Percentiles rank a stretch among this genome's conserved stretches.
Conservation (phyloP, 2,888 invertebrate species). For the Drosophila formosana region DNA sequence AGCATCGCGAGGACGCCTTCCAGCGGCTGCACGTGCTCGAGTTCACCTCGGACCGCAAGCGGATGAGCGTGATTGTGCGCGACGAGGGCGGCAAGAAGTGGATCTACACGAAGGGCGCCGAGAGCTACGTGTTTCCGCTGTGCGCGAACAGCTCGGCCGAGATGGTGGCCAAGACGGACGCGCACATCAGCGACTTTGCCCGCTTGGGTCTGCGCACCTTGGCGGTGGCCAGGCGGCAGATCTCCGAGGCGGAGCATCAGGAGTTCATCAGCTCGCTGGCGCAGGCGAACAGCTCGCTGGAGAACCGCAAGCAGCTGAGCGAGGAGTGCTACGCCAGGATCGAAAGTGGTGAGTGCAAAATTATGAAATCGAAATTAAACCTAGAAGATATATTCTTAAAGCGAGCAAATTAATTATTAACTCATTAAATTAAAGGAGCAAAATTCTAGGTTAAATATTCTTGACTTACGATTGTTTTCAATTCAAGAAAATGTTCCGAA, state of each 20-base stretch:
- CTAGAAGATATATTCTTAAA: too few species aligned
- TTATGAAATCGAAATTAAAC: too few species aligned
- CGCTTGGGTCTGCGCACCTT: conserved; percentile 92
- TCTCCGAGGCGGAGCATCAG: conserved; percentile 89
- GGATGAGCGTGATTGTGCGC: conserved; percentile 95
- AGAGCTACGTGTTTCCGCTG: conserved; percentile 90
- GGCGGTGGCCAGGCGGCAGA: conserved; percentile 90
- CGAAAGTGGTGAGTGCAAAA: conserved; percentile 77
- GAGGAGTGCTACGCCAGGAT: conserved; percentile 82
- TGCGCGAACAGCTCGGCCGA: conserved; percentile 84
- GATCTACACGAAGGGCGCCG: conserved; percentile 93
- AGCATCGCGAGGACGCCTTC: conserved; percentile 85
- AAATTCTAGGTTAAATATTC: too few species aligned
- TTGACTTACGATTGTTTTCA: too few species aligned
- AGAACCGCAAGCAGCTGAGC: conserved; percentile 81
- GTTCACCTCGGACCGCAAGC: conserved; percentile 94
- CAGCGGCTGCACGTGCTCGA: conserved; percentile 92
- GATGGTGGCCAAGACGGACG: conserved; percentile 86
- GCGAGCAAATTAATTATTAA: too few species aligned
- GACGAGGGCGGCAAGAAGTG: conserved; percentile 87
- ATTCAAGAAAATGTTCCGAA: too few species aligned
- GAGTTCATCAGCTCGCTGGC: conserved; percentile 86
- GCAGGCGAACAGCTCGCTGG: conserved; percentile 82
- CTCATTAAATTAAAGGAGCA: too few species aligned
- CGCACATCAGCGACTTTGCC: conserved; percentile 87